Evolutionary conservation across 1,140 invertebrate species (phyloP).

Genomic region (Dendrolimus punctatus): DNA sequence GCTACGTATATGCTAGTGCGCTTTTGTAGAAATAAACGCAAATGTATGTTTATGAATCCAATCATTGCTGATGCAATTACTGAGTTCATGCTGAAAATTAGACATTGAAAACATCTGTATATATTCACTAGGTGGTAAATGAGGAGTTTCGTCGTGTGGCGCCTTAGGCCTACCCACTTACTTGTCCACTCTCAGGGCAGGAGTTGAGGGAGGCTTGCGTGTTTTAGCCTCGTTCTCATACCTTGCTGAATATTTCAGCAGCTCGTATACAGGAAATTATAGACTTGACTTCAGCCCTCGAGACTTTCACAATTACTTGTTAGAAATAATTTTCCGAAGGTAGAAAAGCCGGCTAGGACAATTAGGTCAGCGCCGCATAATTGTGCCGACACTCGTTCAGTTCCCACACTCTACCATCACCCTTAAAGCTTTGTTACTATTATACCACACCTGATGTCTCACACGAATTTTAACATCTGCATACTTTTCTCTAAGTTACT

Average conservation of each 20-base stretch:
- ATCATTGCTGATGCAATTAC: too few relatives aligned
- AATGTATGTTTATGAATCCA: too few relatives aligned
- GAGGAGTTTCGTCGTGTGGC: constrained; percentile 7
- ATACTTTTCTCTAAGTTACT: too few relatives aligned
- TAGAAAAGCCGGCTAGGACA: constrained; percentile 26
- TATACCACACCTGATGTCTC: constrained; percentile 16
- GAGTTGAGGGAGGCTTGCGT: constrained; percentile 12
- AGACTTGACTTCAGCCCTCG: constrained; percentile 26
- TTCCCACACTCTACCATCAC: constrained; percentile 27
- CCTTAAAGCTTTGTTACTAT: neutral
- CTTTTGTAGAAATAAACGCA: too few relatives aligned
- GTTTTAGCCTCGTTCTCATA: constrained; percentile 37
- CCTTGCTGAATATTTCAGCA: constrained; percentile 55
- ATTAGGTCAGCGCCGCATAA: constrained; percentile 46
- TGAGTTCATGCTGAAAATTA: too few relatives aligned
- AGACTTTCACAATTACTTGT: constrained; percentile 37
- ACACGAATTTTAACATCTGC: constrained; percentile 4
- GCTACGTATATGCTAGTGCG: too few relatives aligned
- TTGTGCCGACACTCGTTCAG: constrained; percentile 24
- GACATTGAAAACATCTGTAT: constrained; percentile 12
- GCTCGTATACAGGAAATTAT: constrained; percentile 43
- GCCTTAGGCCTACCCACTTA: neutral
- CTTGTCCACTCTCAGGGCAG: constrained; percentile 12
- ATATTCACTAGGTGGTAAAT: constrained; percentile 5
- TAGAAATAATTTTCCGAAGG: constrained; percentile 32